Evolutionary conservation across 1,140 invertebrate species (phyloP).

Genomic region (Cecropterus lyciades): DNA sequence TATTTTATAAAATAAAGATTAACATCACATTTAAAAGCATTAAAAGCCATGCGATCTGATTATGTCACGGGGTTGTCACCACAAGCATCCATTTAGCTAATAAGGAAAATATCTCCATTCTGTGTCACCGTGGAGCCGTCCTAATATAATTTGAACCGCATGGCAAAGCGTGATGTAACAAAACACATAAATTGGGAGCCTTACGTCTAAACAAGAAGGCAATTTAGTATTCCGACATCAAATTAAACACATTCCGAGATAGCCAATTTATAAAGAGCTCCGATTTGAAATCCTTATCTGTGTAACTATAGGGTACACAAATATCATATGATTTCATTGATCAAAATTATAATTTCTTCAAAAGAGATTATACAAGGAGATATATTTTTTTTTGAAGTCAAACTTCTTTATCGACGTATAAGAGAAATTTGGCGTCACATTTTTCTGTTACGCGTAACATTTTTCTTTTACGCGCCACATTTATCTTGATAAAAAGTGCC

Average conservation of each 20-base stretch:
- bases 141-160: conserved; percentile 28
- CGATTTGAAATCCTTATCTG: conserved; percentile 20
- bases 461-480: too few species aligned
- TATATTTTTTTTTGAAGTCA: too few species aligned
- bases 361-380: too few species aligned
- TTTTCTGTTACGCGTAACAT: too few species aligned
- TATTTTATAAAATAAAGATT: conserved; percentile 1
- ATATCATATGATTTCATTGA: background rate
- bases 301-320: background rate
- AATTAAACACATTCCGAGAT: conserved; percentile 48
- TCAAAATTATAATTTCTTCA: too few species aligned
- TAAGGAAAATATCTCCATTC: conserved; percentile 31
- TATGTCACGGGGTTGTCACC: conserved; percentile 12
- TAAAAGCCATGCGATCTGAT: conserved; percentile 10
- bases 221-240: conserved; percentile 54
- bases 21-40: conserved; percentile 8
- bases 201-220: conserved; percentile 51
- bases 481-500: too few species aligned
- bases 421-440: too few species aligned
- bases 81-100: conserved; percentile 32
- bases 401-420: too few species aligned
- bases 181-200: conserved; percentile 41
- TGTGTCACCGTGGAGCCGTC: conserved; percentile 7
- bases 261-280: conserved; percentile 25
- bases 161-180: conserved; percentile 37